These are phyloP conservation scores for Maconellicoccus hirsutus DNA, from an alignment of 1,140 invertebrate species.

Conservation along the genomic window DNA sequence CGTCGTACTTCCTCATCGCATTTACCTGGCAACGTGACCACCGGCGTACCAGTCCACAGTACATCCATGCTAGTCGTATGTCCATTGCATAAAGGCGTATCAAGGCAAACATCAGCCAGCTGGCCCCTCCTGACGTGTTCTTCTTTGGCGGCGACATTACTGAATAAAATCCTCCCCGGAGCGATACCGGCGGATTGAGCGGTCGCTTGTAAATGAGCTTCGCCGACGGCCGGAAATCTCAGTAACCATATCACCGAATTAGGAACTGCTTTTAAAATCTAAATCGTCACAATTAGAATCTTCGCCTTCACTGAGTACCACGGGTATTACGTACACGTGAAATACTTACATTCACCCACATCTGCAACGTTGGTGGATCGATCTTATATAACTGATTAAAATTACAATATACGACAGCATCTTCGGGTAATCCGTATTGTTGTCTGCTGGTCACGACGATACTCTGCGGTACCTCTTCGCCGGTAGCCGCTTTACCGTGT, in stretches of 20 bases:
- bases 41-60: constrained; percentile 96
- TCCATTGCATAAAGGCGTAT: constrained; percentile 97
- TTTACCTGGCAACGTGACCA: constrained; percentile 78
- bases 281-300: constrained; percentile 28
- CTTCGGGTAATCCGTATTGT: constrained; percentile 91
- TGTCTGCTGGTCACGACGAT: constrained; percentile 88
- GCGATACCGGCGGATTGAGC: constrained; percentile 74
- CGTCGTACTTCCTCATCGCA: no score
- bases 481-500: constrained; percentile 95
- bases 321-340: no score
- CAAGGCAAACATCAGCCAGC: constrained; percentile 93
- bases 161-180: constrained; percentile 78
- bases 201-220: constrained; percentile 76
- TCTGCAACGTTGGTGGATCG: constrained; percentile 83
- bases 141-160: constrained; percentile 97
- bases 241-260: constrained; percentile 92
- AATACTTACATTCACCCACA: constrained; percentile 72
- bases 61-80: constrained; percentile 99
- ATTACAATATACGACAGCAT: constrained; percentile 97
- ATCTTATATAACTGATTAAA: constrained; percentile 99
- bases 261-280: constrained; percentile 91
- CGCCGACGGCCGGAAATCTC: constrained; percentile 90
- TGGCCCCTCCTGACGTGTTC: constrained; percentile 96
- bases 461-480: constrained; percentile 88
- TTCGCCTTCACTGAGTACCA: no score